These are phyloP conservation scores for Lasaia peninsularis DNA, from an alignment of 1,140 invertebrate species.

Conservation along the genomic window DNA sequence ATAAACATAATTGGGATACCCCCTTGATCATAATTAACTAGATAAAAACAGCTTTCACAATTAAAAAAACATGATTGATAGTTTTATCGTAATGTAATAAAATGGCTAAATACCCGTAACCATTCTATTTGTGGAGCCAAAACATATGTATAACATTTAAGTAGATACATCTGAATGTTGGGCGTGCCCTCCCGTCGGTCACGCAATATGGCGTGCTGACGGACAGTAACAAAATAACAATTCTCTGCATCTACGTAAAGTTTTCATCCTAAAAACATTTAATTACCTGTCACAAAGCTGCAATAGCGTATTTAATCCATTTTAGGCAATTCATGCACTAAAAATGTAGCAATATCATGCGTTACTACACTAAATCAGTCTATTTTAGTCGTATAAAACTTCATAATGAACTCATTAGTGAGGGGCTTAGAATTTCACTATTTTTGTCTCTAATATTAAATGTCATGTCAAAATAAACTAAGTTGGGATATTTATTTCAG, in stretches of 20 bases:
- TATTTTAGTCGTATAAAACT: background rate
- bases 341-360: background rate
- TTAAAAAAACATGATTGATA: background rate
- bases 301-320: slow-evolving; percentile 27
- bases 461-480: slow-evolving; percentile 6
- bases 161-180: slow-evolving; percentile 24
- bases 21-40: too few species aligned
- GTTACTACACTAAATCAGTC: background rate
- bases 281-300: slow-evolving; percentile 35
- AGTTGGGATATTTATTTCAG: slow-evolving; percentile 9
- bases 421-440: slow-evolving; percentile 5
- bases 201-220: slow-evolving; percentile 64
- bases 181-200: slow-evolving; percentile 32
- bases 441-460: slow-evolving; percentile 5
- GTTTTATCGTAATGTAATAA: background rate
- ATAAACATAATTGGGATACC: too few species aligned
- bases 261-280: slow-evolving; percentile 45
- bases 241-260: slow-evolving; percentile 41
- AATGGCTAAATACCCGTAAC: background rate
- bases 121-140: background rate
- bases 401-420: background rate
- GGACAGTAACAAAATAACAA: slow-evolving; percentile 40
- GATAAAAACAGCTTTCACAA: too few species aligned
- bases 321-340: background rate
- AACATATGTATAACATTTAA: background rate